A percentile compares a stretch with the other conserved stretches of the same genome.
Evolutionary conservation across 2,113 vertebrate species (phyloP).

Genomic region (Datnioides undecimradiatus): DNA sequence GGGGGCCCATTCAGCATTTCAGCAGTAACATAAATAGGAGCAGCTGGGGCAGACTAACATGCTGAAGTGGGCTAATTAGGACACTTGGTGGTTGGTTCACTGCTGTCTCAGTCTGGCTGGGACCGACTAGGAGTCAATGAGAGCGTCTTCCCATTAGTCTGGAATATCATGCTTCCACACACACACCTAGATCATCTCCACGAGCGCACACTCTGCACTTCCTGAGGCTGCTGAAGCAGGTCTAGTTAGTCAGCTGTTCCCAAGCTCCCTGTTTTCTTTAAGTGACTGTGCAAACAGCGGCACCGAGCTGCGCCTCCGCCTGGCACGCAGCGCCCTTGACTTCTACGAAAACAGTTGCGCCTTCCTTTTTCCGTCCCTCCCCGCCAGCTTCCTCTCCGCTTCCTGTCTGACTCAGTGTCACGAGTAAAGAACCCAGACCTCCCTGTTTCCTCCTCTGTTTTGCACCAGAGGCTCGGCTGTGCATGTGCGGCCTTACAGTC

Average conservation of each 20-base stretch:
- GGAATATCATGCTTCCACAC: slow-evolving; percentile 4
- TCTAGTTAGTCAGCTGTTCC: slow-evolving; percentile 25
- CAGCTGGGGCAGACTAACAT: slow-evolving; percentile 72
- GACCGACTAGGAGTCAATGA: slow-evolving; percentile 45
- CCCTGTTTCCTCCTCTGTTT: slow-evolving; percentile 53
- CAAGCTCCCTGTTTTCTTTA: slow-evolving; percentile 6
- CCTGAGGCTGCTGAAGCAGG: background rate
- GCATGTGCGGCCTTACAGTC: slow-evolving; percentile 3
- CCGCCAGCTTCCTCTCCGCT: slow-evolving; percentile 73
- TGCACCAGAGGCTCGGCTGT: slow-evolving; percentile 37
- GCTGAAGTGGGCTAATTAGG: slow-evolving; percentile 77
- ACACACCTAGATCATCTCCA: slow-evolving; percentile 23
- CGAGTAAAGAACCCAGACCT: slow-evolving; percentile 51
- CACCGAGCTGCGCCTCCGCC: slow-evolving; percentile 17
- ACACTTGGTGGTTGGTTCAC: slow-evolving; percentile 67
- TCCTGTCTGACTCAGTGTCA: slow-evolving; percentile 78
- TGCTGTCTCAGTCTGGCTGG: slow-evolving; percentile 60
- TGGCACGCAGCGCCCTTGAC: slow-evolving; percentile 40
- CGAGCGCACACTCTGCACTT: background rate
- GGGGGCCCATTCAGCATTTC: slow-evolving; percentile 74
- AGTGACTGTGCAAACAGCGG: slow-evolving; percentile 7
- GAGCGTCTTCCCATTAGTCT: slow-evolving; percentile 39
- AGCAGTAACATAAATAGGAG: slow-evolving; percentile 75
- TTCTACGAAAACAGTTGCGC: slow-evolving; percentile 51
- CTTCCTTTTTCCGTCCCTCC: slow-evolving; percentile 72